phyloP scores from a whole-genome alignment of 2,888 invertebrate species.

The Ophioninae sp. region DNA sequence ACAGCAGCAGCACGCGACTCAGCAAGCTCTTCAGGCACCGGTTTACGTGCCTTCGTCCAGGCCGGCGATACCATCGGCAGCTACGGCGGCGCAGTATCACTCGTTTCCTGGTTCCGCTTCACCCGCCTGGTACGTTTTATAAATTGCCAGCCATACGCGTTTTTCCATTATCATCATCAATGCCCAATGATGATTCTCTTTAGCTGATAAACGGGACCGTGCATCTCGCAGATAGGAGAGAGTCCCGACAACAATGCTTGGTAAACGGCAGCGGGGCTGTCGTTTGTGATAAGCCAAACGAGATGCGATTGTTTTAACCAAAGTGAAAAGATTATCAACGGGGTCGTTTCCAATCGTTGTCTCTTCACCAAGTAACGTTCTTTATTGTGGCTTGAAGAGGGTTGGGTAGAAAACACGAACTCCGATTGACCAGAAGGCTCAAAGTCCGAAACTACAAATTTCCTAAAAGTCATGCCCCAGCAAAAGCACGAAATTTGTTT shows the following conservation, averaged over 20 bases:
- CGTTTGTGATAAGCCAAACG: slow-evolving; percentile 16
- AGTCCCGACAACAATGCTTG: slow-evolving; percentile 1
- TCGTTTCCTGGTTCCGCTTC: slow-evolving; percentile 79
- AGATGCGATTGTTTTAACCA: not conserved
- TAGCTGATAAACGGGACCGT: slow-evolving; percentile 18
- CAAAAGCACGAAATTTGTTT: no score
- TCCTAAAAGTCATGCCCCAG: no score
- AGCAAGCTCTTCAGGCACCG: slow-evolving; percentile 82
- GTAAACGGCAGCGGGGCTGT: not conserved
- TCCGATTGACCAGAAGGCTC: no score
- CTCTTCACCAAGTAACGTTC: not conserved
- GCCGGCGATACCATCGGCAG: slow-evolving; percentile 83
- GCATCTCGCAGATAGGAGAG: slow-evolving; percentile 22
- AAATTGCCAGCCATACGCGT: not conserved
- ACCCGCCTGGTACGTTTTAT: slow-evolving; percentile 75
- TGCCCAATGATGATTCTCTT: not conserved
- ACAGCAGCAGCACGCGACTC: slow-evolving; percentile 75
- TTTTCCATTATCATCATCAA: not conserved
- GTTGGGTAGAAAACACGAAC: no score
- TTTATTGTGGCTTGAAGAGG: not conserved
- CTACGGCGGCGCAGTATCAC: slow-evolving; percentile 82
- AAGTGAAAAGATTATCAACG: slow-evolving; percentile 5
- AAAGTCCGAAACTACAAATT: no score
- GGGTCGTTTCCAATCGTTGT: not conserved
- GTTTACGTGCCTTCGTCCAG: slow-evolving; percentile 87